Conservation (phyloP, 2,113 vertebrate genomes). For the Chauna torquata region DNA sequence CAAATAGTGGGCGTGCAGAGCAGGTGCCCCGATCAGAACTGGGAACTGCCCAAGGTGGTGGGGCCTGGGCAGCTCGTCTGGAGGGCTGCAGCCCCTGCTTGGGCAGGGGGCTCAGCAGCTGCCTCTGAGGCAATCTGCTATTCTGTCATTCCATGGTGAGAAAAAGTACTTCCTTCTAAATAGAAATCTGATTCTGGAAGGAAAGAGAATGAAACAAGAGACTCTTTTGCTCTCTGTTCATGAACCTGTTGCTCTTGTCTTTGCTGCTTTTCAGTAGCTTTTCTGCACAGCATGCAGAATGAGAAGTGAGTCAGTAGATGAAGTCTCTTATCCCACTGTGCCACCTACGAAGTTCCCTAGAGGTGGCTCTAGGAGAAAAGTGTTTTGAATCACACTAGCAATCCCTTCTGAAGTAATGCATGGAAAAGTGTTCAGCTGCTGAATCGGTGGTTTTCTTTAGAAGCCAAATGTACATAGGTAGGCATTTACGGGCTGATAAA, state of each 20-base stretch:
- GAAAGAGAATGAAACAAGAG: background rate
- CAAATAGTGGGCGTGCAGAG: background rate
- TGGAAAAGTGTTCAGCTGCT: background rate
- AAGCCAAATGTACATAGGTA: background rate
- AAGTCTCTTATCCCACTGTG: background rate
- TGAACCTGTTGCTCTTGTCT: background rate
- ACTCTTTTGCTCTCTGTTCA: background rate
- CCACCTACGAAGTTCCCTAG: background rate
- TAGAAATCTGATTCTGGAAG: background rate
- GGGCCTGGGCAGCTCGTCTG: background rate
- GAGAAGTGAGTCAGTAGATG: background rate
- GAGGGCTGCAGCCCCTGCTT: background rate
- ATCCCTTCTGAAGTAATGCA: background rate
- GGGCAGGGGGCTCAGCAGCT: background rate
- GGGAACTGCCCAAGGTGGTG: too few species aligned
- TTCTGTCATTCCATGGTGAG: background rate
- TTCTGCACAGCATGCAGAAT: background rate
- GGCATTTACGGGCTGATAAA: accelerated
- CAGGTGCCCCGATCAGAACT: accelerated
- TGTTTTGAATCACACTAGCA: background rate
- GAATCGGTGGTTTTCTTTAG: background rate
- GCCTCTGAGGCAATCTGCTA: background rate
- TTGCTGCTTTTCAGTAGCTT: background rate
- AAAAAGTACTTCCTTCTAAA: background rate
- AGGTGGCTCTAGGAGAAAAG: background rate